A percentile compares a stretch with the other conserved stretches of the same genome.
Conservation (phyloP, 2,113 vertebrate genomes). For the Heterochromis multidens region DNA sequence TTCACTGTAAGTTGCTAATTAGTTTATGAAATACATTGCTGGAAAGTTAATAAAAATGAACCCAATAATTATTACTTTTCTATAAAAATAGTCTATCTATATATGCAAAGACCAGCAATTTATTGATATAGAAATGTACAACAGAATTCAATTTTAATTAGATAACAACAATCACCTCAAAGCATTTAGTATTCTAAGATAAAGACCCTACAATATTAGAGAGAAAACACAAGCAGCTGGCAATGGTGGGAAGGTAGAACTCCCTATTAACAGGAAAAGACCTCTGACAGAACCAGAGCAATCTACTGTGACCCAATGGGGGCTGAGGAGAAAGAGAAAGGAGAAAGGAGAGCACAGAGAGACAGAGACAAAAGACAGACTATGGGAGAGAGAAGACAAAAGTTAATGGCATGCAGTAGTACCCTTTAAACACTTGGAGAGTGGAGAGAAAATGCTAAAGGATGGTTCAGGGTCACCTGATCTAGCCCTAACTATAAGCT, state of each 20-base stretch:
- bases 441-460: not conserved
- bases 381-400: not conserved
- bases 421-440: not conserved
- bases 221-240: not conserved
- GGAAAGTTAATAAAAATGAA: not conserved
- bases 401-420: not conserved
- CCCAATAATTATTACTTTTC: not conserved
- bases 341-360: not conserved
- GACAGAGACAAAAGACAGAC: not conserved
- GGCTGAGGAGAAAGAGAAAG: not conserved
- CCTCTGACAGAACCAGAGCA: not conserved
- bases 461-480: not conserved
- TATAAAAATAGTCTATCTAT: not conserved
- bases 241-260: not conserved
- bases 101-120: too few species aligned
- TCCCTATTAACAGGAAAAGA: not conserved
- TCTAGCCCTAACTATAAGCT: not conserved
- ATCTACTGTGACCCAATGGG: accelerated
- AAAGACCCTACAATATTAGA: not conserved
- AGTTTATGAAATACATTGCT: not conserved
- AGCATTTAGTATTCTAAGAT: not conserved
- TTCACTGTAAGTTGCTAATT: not conserved
- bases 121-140: too few species aligned
- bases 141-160: too few species aligned
- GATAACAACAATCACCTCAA: not conserved